These are phyloP conservation scores for Danaus chrysippus DNA, from an alignment of 2,888 invertebrate genomes.

Conservation along the genomic window DNA sequence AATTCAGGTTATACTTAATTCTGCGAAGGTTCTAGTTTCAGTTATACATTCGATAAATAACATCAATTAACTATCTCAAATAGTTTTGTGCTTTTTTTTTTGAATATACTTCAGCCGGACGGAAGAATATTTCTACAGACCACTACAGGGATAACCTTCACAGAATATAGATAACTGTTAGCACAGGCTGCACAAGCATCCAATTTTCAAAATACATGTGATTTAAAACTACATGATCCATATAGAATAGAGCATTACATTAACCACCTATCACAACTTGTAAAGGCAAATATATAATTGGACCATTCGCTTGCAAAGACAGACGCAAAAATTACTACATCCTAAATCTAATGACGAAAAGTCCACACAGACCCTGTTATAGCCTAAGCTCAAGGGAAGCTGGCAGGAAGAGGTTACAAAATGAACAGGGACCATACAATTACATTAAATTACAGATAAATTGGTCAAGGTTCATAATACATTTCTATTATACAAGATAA, in stretches of 20 bases:
- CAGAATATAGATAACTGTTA: conserved; percentile 15
- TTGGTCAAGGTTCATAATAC: conserved; percentile 3
- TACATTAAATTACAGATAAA: conserved; percentile 4
- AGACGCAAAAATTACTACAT: conserved; percentile 38
- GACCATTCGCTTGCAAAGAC: conserved; percentile 72
- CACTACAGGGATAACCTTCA: not conserved
- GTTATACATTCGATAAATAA: not conserved
- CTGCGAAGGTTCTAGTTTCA: conserved; percentile 9
- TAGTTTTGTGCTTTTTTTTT: not conserved
- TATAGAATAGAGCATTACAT: conserved; percentile 26
- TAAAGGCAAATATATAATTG: conserved; percentile 72
- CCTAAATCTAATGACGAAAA: conserved; percentile 25
- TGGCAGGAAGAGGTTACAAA: conserved; percentile 17
- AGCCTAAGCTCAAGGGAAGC: conserved; percentile 29
- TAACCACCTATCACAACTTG: conserved; percentile 70
- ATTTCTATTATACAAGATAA: conserved; percentile 2
- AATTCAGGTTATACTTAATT: conserved; percentile 16
- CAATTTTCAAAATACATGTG: conserved; percentile 15
- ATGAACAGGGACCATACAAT: not conserved
- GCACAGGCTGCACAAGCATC: conserved; percentile 17
- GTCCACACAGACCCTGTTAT: conserved; percentile 25
- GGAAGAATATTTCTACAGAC: not conserved
- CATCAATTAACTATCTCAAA: no score
- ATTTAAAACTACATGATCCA: conserved; percentile 22
- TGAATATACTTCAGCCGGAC: not conserved